Base-by-base conservation (phyloP, 2,888 invertebrate genomes). In the Andrena bicolor region DNA sequence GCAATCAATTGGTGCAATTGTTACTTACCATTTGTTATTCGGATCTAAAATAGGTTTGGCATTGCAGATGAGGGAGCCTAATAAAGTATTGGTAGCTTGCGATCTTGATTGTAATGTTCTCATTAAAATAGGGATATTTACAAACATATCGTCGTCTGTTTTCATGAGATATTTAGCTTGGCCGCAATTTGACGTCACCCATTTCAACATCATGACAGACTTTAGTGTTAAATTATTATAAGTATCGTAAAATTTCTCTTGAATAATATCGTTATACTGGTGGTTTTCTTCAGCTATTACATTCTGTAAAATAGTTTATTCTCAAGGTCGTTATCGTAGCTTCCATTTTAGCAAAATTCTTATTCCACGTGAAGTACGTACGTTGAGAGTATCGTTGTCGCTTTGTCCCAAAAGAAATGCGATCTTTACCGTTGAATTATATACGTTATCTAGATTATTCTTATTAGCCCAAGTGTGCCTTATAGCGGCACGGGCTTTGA, bases 151-250 rank as follows among this genome's bases (percentile, higher is more conserved):
- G 87, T 98, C 98, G 87, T 98, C 98, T 4, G 97, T 97, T 94
- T 98, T 98, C 93, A 98, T 95, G 28, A 98, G 95, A 94, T 96
- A 98, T 61, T 96, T 95, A 0, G 96, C 96, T 49, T 91, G 88
- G 28, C 90, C 90, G 83, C 98, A 98, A 88, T 96, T 96, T 53
- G 95, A 95, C 6, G 95, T 96, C 28, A 97, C 96, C 96, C 97
- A 97, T 92, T 98, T 98, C 76, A 98, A 92, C 95, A 98, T 96
- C 96, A 97, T 96, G 13, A 97, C 96, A 63, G 97, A 97, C 92
- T 98, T 98, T 32, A 98, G 91, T 0, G 98, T 98, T 85, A 98
- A 95, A 95, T 98, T 98, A 93, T 98, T 97, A 92, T 98, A 98
- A 0, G 97, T 96, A 93, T 98, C 98, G 53, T 96, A 93, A 92